Evolutionary conservation across 53 echinoderm and acorn worm species (phyloP).

Genomic region (Temnopleurus reevesii): DNA sequence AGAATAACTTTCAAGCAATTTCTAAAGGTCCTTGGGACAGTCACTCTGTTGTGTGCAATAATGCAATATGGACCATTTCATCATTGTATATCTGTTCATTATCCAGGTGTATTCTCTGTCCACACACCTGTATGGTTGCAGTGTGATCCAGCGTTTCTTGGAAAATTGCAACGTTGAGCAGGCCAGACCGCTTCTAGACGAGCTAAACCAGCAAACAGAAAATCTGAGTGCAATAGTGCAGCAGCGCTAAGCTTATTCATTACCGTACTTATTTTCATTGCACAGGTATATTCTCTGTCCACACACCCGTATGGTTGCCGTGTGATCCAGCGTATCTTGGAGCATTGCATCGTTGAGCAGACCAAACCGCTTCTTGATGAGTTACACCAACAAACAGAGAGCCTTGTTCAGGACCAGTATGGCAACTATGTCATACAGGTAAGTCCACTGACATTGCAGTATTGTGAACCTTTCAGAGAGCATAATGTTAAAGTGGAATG

Average conservation of each 20-base stretch:
- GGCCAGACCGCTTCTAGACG: conserved; percentile 96
- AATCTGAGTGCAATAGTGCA: no score
- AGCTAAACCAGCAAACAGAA: conserved; percentile 95
- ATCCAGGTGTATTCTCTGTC: conserved; percentile 90
- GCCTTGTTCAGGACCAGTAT: conserved; percentile 99
- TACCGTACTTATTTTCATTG: no score
- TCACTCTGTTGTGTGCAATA: no score
- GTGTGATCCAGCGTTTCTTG: conserved; percentile 98
- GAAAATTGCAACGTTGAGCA: conserved; percentile 98
- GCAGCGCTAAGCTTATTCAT: no score
- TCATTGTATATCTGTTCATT: no score
- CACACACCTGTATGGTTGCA: conserved; percentile 97
- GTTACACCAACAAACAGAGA: conserved; percentile 94
- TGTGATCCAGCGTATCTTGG: conserved; percentile 98
- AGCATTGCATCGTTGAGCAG: conserved; percentile 98
- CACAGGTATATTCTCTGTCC: conserved; percentile 90
- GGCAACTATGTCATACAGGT: conserved; percentile 99
- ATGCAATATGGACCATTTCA: no score
- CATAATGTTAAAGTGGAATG: no score
- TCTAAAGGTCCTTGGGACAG: no score
- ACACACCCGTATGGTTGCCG: conserved; percentile 99
- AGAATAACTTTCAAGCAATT: no score
- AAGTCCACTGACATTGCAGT: no score
- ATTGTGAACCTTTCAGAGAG: no score
- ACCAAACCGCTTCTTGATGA: conserved; percentile 98